Base-by-base conservation (phyloP, 1,140 invertebrate genomes). In the Diuraphis noxia region DNA sequence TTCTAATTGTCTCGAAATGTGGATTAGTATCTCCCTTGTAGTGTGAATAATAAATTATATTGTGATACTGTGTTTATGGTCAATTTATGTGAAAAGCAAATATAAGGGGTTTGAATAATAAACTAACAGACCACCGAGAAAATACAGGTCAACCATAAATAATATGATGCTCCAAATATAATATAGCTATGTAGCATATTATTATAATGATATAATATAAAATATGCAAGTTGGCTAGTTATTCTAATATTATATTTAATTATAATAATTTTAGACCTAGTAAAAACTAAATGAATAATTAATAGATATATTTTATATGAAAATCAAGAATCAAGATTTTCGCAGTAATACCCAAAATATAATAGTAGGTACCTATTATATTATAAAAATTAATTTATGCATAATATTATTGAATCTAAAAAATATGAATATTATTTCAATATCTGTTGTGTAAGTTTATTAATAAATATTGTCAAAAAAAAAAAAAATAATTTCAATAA, bases 21-120 rank as follows among this genome's bases (percentile, higher is more conserved):
- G 81, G 38, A 17, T 82, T 25, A 41, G 81, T 41, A 82, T 82
- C 25, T 41, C 1, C 40, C 38, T 6, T 36, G 72, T 40, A 13
- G 40, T 40, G 81, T 30, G 40, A 41, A 38, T 40, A 82, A 41
- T 41, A 25, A 82, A 82, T 41, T 13, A 82, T 82, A 41, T 25
- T 41, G 79, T 38, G 56, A 72, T 72, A 72, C 56, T 72, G 8
- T 81, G 79, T 40, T 81, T 81, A 38, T 38, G 79, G 81, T 82
- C 38, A 82, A 82, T 41, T 82, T 82, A 40, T 82, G 81, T 30
- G 81, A 82, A 82, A 40, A 82, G 72, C 36, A 81, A 81, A 81
- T 81, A 81, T 36, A 81, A 25, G 21, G 79, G 81, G 40, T 82
- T 82, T 82, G 40, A 82, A 82, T 82, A 41, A 72, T 72, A 72